Conservation (phyloP, 1,140 invertebrate species). For the Polypedilum pembai region DNA sequence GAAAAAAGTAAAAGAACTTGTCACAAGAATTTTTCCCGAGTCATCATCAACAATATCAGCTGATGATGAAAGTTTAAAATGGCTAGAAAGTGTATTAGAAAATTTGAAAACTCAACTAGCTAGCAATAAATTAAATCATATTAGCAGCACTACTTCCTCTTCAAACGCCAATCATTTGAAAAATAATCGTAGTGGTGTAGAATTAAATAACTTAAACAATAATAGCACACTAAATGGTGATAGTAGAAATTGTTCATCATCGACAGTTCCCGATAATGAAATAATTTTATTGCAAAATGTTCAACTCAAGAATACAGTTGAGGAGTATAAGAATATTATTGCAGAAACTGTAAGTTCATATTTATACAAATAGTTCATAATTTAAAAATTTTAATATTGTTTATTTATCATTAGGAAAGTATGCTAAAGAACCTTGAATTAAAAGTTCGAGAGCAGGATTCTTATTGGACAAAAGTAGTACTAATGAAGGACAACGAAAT, state of each 20-base stretch:
- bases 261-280: slow-evolving; percentile 34
- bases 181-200: slow-evolving; percentile 15
- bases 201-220: not conserved
- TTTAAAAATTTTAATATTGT: not conserved
- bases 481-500: slow-evolving; percentile 41
- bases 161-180: slow-evolving; percentile 1
- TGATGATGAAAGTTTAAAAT: not conserved
- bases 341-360: slow-evolving; percentile 58
- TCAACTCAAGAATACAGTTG: slow-evolving; percentile 55
- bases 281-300: slow-evolving; percentile 48
- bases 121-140: slow-evolving; percentile 31
- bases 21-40: not conserved
- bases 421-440: slow-evolving; percentile 39
- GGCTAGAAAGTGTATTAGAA: not conserved
- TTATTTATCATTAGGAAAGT: slow-evolving; percentile 35
- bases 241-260: not conserved
- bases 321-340: slow-evolving; percentile 65
- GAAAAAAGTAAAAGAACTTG: not conserved
- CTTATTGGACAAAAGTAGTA: slow-evolving; percentile 41
- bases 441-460: slow-evolving; percentile 40
- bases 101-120: slow-evolving; percentile 25
- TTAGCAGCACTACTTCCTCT: slow-evolving; percentile 26
- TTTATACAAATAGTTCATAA: slow-evolving; percentile 24
- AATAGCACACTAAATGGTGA: not conserved
- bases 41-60: not conserved